Conservation (phyloP, 1,140 invertebrate species). For the Chrysopa pallens region DNA sequence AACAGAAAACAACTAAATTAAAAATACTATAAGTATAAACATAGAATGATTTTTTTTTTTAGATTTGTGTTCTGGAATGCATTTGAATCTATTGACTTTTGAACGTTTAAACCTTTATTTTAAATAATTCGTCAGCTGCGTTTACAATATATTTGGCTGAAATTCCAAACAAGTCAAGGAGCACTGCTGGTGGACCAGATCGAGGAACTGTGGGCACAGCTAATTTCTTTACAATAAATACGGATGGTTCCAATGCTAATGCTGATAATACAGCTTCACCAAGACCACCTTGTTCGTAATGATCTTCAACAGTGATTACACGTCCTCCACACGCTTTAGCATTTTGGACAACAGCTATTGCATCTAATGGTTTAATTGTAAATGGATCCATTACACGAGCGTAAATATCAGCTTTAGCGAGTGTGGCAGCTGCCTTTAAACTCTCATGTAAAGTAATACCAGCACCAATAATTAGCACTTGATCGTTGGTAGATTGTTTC, state of each 20-base stretch:
- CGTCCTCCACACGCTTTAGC: constrained; percentile 64
- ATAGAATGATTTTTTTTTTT: too few relatives aligned
- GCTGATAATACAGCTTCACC: constrained; percentile 86
- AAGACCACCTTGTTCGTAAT: constrained; percentile 89
- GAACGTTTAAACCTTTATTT: constrained; percentile 3
- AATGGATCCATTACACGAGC: constrained; percentile 83
- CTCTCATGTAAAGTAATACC: constrained; percentile 89
- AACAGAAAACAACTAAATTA: too few relatives aligned
- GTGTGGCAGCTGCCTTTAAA: constrained; percentile 60
- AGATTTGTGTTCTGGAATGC: not conserved
- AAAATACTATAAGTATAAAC: too few relatives aligned
- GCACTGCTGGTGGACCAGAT: constrained; percentile 68
- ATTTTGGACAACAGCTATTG: constrained; percentile 51
- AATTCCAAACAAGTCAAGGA: constrained; percentile 82
- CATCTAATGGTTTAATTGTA: constrained; percentile 91
- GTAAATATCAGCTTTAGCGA: constrained; percentile 48
- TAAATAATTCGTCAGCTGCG: constrained; percentile 46
- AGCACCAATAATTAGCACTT: constrained; percentile 74
- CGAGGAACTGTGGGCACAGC: constrained; percentile 76
- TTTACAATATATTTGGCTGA: constrained; percentile 59
- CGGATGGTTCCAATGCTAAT: constrained; percentile 48
- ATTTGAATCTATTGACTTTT: not conserved
- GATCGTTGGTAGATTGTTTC: constrained; percentile 50
- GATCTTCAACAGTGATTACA: constrained; percentile 91
- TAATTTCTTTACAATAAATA: constrained; percentile 60